Evolutionary conservation across 2,113 vertebrate species (phyloP).

Genomic region (Cervus canadensis): DNA sequence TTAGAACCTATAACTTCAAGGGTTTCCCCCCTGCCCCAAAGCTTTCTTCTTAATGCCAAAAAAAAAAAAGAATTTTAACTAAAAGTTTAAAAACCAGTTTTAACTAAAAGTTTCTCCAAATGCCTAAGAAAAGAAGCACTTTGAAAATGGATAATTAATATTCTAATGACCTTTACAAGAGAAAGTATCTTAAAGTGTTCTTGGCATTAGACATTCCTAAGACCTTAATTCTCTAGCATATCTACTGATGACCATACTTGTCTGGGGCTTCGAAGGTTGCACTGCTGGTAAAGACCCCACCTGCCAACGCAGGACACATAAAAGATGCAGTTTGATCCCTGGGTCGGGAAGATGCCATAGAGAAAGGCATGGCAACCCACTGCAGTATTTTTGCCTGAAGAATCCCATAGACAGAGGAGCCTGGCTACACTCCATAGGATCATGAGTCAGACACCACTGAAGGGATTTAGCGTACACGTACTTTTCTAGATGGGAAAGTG

Average conservation of each 20-base stretch:
- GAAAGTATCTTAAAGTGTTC: background rate
- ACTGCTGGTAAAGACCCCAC: background rate
- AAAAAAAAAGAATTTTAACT: background rate
- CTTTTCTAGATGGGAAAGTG: background rate
- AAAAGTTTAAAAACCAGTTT: background rate
- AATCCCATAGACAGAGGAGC: background rate
- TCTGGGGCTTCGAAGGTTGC: fast-evolving
- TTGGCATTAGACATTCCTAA: background rate
- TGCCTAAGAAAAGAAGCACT: background rate
- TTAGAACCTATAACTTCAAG: background rate
- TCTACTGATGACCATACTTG: background rate
- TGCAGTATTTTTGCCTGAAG: background rate
- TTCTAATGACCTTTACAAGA: background rate
- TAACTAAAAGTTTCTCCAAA: background rate
- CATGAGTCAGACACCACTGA: background rate
- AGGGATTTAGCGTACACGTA: background rate
- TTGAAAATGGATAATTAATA: conserved; percentile 4
- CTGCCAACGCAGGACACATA: background rate
- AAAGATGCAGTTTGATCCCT: background rate
- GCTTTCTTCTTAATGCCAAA: background rate
- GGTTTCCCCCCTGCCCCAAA: background rate
- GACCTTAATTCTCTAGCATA: background rate
- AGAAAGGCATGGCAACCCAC: background rate
- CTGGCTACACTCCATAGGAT: background rate
- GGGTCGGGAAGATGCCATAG: background rate